These are phyloP conservation scores for honey bee (Apis mellifera) DNA, from an alignment of 1,140 invertebrate species.

Conservation along the genomic window Amel_HAv3.1 CM009941.2:13361501-13362000, in stretches of 20 bases:
- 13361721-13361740: background rate
- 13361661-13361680: slow-evolving; percentile 28
- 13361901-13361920: background rate
- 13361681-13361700: slow-evolving; percentile 17
- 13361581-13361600: slow-evolving; percentile 14
- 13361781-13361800: background rate
- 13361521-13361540: slow-evolving; percentile 43
- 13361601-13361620: background rate
- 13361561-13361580: slow-evolving; percentile 1
- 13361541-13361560: too few relatives aligned
- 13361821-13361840: background rate
- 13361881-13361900: background rate
- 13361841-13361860: background rate
- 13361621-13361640: slow-evolving; percentile 42
- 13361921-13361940: background rate
- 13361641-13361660: slow-evolving; percentile 26
- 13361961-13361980: background rate
- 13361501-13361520: slow-evolving; percentile 52
- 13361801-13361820: background rate
- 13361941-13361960: background rate
- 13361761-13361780: background rate
- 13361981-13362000: background rate
- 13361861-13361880: background rate
- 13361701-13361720: background rate
- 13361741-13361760: background rate